Conservation (phyloP, 1,140 invertebrate genomes). For the Anagrus nilaparvatae region DNA sequence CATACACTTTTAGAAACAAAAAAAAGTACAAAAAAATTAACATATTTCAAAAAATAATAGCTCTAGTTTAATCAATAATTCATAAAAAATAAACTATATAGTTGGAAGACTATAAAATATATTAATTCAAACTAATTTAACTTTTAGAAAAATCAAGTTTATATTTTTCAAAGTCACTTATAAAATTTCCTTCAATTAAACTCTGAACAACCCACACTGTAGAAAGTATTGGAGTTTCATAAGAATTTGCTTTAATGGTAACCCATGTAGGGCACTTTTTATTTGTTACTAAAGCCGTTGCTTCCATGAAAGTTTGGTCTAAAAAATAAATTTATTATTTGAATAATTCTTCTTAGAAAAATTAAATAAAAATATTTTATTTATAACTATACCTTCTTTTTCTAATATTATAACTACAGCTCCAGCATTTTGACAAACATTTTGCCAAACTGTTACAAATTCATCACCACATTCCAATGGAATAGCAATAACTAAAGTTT, state of each 20-base stretch:
- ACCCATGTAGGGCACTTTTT: constrained; percentile 45
- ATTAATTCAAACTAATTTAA: background rate
- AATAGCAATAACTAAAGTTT: constrained; percentile 41
- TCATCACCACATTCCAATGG: constrained; percentile 39
- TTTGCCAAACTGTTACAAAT: constrained; percentile 47
- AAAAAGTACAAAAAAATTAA: background rate
- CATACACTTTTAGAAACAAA: background rate
- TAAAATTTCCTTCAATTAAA: constrained; percentile 44
- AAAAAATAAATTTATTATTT: constrained; percentile 14
- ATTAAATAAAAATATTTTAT: constrained; percentile 10
- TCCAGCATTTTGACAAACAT: constrained; percentile 48
- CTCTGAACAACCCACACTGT: constrained; percentile 49
- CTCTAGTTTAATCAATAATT: background rate
- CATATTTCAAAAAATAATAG: background rate
- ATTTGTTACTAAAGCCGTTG: constrained; percentile 42
- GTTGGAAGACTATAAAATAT: background rate
- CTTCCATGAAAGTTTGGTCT: constrained; percentile 41
- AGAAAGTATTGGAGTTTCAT: constrained; percentile 46
- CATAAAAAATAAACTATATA: background rate
- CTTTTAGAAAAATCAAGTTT: constrained; percentile 2
- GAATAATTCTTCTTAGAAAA: no score
- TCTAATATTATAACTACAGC: constrained; percentile 40
- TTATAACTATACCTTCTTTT: constrained; percentile 25
- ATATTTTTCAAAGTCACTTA: constrained; percentile 5
- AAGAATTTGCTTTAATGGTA: constrained; percentile 41